Conservation (phyloP, 2,888 invertebrate genomes). For the Seira ritae region DNA sequence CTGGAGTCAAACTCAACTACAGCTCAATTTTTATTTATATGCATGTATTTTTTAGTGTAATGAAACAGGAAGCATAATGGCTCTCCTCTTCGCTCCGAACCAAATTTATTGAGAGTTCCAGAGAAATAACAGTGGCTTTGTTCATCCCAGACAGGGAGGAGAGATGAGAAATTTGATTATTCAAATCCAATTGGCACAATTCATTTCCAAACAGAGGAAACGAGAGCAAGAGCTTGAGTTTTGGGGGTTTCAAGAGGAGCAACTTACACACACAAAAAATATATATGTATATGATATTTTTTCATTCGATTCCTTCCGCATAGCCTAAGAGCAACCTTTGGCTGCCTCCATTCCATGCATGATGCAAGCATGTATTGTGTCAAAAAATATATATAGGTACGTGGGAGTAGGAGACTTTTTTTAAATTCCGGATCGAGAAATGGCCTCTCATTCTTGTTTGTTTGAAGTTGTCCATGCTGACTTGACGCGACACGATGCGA, state of each 20-base stretch:
- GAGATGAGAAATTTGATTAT: constrained; percentile 65
- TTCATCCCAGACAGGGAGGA: constrained; percentile 48
- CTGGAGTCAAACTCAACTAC: constrained; percentile 6
- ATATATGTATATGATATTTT: no score
- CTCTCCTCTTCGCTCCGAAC: constrained; percentile 44
- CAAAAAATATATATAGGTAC: no score
- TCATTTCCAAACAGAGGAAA: constrained; percentile 50
- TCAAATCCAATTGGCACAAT: constrained; percentile 65
- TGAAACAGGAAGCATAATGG: constrained; percentile 62
- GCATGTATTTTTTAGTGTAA: constrained; percentile 34
- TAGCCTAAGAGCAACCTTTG: no score
- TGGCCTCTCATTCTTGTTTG: no score
- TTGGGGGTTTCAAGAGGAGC: constrained; percentile 33
- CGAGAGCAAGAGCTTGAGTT: not conserved
- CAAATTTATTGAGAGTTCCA: constrained; percentile 61
- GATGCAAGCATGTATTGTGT: no score
- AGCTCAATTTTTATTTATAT: not conserved
- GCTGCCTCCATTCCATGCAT: no score
- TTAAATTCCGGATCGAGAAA: no score
- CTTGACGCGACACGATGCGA: no score
- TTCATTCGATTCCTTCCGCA: no score
- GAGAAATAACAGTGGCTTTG: constrained; percentile 59
- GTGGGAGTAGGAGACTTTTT: no score
- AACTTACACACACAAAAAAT: not conserved
- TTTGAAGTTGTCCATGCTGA: no score